phyloP scores from a whole-genome alignment of 2,113 vertebrate species.

The Trichechus manatus region DNA sequence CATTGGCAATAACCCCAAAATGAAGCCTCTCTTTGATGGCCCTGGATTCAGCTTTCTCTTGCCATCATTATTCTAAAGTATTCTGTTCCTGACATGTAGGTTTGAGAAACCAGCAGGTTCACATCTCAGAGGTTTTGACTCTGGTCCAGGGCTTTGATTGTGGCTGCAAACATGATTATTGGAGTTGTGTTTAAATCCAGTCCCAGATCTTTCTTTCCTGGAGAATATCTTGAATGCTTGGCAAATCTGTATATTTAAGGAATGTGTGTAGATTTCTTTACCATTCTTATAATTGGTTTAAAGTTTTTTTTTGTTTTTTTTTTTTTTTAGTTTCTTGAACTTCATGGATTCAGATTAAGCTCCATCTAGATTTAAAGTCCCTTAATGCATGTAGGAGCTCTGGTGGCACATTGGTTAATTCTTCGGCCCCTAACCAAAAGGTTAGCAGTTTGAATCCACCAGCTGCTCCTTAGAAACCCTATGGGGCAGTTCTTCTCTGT shows the following conservation, averaged over 20 bases:
- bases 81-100: neutral
- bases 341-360: constrained; percentile 44
- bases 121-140: neutral
- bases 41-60: constrained; percentile 30
- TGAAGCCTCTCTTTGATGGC: neutral
- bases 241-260: neutral
- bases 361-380: constrained; percentile 49
- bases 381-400: neutral
- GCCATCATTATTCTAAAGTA: neutral
- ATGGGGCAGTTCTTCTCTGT: too few relatives aligned
- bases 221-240: constrained; percentile 52
- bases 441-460: too few relatives aligned
- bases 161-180: constrained; percentile 31
- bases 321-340: constrained; percentile 29
- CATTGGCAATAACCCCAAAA: neutral
- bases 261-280: constrained; percentile 12
- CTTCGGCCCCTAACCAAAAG: too few relatives aligned
- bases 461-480: too few relatives aligned
- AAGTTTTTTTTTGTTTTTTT: neutral
- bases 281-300: constrained; percentile 14
- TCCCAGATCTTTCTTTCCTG: constrained; percentile 6
- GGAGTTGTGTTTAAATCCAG: constrained; percentile 33
- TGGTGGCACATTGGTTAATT: too few relatives aligned
- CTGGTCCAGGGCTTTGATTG: constrained; percentile 15
- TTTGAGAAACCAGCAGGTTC: constrained; percentile 36